phyloP scores from a whole-genome alignment of 64 coral and sea anemone genomes.

The Orbicella faveolata region DNA sequence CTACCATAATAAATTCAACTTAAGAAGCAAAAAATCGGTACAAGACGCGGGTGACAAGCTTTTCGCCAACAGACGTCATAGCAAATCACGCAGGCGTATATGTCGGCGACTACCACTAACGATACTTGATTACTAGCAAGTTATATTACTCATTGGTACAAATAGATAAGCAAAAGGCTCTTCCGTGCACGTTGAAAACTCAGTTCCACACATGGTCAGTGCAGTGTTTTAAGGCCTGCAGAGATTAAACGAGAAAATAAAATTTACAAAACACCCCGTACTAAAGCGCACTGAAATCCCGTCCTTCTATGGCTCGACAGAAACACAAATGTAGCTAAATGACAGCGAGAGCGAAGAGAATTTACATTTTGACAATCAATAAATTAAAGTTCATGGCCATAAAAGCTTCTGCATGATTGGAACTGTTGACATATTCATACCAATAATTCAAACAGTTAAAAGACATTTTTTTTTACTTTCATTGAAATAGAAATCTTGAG shows the following conservation, averaged over 20 bases:
- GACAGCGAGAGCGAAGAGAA: too few relatives aligned
- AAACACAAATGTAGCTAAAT: too few relatives aligned
- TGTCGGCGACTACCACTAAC: background rate
- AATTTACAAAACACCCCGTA: too few relatives aligned
- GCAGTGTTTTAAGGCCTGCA: slow-evolving; percentile 21
- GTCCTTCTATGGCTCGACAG: too few relatives aligned
- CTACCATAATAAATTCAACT: too few relatives aligned
- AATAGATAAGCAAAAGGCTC: background rate
- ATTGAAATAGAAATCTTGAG: background rate
- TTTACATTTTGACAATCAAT: background rate
- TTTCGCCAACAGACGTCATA: background rate
- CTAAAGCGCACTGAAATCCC: too few relatives aligned
- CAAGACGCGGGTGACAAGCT: background rate
- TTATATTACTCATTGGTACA: background rate
- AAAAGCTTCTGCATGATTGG: too few relatives aligned
- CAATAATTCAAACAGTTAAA: too few relatives aligned
- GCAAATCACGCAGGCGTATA: background rate
- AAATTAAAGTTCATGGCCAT: too few relatives aligned
- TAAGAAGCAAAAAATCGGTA: too few relatives aligned
- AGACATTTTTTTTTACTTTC: background rate
- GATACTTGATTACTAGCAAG: background rate
- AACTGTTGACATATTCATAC: too few relatives aligned
- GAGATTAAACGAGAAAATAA: background rate
- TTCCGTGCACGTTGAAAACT: background rate
- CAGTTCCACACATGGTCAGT: slow-evolving; percentile 33